Base-by-base conservation (phyloP, 2,888 invertebrate species). In the Liposcelis brunnea region DNA sequence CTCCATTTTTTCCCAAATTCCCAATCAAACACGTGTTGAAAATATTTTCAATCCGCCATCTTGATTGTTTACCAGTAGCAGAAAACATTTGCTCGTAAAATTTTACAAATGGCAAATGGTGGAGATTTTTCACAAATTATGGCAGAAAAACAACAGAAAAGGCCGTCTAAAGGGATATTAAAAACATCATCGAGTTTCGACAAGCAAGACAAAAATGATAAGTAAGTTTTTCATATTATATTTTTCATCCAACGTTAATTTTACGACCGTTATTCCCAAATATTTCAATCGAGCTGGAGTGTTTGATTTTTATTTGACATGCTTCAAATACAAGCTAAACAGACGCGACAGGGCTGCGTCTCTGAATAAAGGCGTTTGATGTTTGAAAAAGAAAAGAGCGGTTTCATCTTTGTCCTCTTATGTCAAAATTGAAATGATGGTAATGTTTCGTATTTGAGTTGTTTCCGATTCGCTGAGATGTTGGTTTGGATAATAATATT, bases 101-200 rank as follows among this genome's bases (percentile, higher is more conserved):
- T 26, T 26, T 26, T 26, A 26, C 26, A 26, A 26, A 26, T 26
- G 26, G 26, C 26, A 26, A 26, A 26, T 26, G 26, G 26, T 26
- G 26, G 26, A 26, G 26, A 26, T 26, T 26, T 26, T 26, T 26
- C 26, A 26, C 26, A 26, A 26, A 26, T 26, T 26, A 26, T 26
- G 26, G 26, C 26, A 26, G 26, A 26, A 26, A 26, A 26, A 26
- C 26, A 26, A 60, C 77, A 77, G 56, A 85, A 84, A 65, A 77
- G 79, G 62, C 86, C 86, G 55, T 72, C 77, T 10, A 87, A 91
- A 69, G 86, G 93, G 55, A 94, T 94, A 61, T 69, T 94, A 49
- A 94, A 93, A 67, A 80, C 84, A 49, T 87, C 90, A 8, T 80
- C 87, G 54, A 91, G 91, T 68, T 83, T 91, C 61, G 91, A 93